These are phyloP conservation scores for Oryctes rhinoceros DNA, from an alignment of 1,140 invertebrate genomes.

Conservation along the genomic window DNA sequence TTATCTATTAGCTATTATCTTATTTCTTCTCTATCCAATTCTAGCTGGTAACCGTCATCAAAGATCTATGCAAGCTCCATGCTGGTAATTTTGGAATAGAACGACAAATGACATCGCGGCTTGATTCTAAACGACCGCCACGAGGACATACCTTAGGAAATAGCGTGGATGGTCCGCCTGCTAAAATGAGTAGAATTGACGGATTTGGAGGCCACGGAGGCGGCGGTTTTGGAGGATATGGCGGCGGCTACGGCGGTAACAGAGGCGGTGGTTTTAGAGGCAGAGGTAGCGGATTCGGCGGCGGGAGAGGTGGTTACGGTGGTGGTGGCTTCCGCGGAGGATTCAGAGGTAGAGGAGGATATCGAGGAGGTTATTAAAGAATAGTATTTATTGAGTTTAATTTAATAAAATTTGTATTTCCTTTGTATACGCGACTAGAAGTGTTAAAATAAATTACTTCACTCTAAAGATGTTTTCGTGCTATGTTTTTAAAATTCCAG, in stretches of 20 bases:
- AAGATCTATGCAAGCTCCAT: constrained; percentile 74
- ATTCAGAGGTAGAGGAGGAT: background rate
- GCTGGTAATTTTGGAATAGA: constrained; percentile 75
- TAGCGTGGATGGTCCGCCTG: constrained; percentile 54
- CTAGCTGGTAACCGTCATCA: constrained; percentile 68
- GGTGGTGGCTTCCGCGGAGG: no score
- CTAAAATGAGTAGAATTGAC: constrained; percentile 57
- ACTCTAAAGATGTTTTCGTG: background rate
- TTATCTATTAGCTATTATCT: no score
- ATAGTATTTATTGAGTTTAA: background rate
- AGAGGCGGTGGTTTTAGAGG: constrained; percentile 45
- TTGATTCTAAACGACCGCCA: constrained; percentile 62
- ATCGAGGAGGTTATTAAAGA: background rate
- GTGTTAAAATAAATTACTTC: background rate
- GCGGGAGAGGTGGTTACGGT: constrained; percentile 46
- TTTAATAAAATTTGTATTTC: constrained; percentile 6
- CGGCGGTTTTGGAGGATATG: constrained; percentile 43
- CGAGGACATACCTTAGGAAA: constrained; percentile 57
- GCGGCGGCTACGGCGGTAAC: constrained; percentile 43
- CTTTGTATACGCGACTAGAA: background rate
- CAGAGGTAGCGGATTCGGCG: constrained; percentile 44
- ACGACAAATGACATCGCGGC: constrained; percentile 62
- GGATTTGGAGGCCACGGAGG: constrained; percentile 40
- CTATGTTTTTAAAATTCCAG: no score
- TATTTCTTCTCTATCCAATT: no score